Percentiles rank a stretch among this genome's conserved stretches.
Conservation (phyloP, 2,888 invertebrate genomes). For the Drosophila villosipedis region DNA sequence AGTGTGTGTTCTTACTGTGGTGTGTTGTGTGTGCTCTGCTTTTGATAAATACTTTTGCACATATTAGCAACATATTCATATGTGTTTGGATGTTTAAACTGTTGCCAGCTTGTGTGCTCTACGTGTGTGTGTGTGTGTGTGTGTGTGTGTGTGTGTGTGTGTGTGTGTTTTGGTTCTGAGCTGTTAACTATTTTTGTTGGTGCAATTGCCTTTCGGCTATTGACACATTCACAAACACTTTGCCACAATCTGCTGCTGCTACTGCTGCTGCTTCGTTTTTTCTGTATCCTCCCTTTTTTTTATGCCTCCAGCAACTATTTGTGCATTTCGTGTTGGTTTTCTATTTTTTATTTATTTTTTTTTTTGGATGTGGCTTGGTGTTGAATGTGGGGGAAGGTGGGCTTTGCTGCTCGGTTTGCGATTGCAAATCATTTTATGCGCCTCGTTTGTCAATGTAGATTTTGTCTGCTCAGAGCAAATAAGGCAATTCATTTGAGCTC, state of each 20-base stretch:
- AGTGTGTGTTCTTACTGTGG: background rate
- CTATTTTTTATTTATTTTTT: conserved; percentile 20
- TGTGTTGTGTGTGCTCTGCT: conserved; percentile 30
- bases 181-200: conserved; percentile 59
- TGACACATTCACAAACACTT: conserved; percentile 72
- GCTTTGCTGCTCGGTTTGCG: conserved; percentile 16
- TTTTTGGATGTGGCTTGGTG: conserved; percentile 6
- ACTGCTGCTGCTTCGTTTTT: conserved; percentile 37
- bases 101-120: conserved; percentile 30
- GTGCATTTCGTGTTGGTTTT: conserved; percentile 47
- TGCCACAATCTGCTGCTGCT: conserved; percentile 51
- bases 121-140: background rate
- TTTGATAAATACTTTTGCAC: conserved; percentile 67
- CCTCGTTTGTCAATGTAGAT: conserved; percentile 40
- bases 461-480: conserved; percentile 58
- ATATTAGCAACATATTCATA: conserved; percentile 55
- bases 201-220: conserved; percentile 67
- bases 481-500: conserved; percentile 56
- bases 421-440: conserved; percentile 49
- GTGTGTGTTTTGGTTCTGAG: conserved; percentile 28
- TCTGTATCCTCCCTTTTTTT: conserved; percentile 1
- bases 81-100: conserved; percentile 27
- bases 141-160: background rate
- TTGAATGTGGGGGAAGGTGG: background rate
- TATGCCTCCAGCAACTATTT: conserved; percentile 36